Evolutionary conservation across 2,888 invertebrate genomes (phyloP), one percentile per base, ranked within the genome.

Genomic region (Periphyllus acericola): DNA sequence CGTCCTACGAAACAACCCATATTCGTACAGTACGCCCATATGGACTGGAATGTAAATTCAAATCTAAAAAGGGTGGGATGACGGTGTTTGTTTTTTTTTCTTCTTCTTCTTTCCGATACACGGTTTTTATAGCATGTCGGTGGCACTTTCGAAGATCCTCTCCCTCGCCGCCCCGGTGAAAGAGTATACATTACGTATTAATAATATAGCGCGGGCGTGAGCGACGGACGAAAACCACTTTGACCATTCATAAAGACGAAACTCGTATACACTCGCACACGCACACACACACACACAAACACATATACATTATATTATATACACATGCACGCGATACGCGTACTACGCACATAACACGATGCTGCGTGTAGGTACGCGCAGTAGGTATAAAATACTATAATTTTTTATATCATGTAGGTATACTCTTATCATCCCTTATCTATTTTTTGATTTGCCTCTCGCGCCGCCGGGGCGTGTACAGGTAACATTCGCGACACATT

Each of bases 1-100:
- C 79, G 55, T 80, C 87, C 87, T 81, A 87, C 80, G 87, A 87
- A 87, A 87, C 87, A 87, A 72, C 87, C 87, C 87, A 87, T 87
- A 80, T 74, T 81, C 87, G 87, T 40, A 72, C 80, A 55, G 68
- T 79, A 87, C 87, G 87, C 87, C 87, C 87, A 81, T 81, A 74
- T 40, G 36, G 34, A 81, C 87, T 81, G 87, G 87, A 87, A 87
- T 87, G 87, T 81, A 87, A 87, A 87, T 87, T 81, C 17, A 46
- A 80, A 55, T 32, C 32, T 32, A 66, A 72, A 81, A 87, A 80
- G 80, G 80, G 87, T 87, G 74, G 80, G 87, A 72, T 74, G 87
- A 81, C 72, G 86, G 68, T 60, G 55, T 75, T 60, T n/a, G 46
- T 83, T 29, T 55, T 72, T 32, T 55, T 52, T 32, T 46, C 40